phyloP scores from a whole-genome alignment of 2,888 invertebrate species.

The Enchytraeus crypticus region DNA sequence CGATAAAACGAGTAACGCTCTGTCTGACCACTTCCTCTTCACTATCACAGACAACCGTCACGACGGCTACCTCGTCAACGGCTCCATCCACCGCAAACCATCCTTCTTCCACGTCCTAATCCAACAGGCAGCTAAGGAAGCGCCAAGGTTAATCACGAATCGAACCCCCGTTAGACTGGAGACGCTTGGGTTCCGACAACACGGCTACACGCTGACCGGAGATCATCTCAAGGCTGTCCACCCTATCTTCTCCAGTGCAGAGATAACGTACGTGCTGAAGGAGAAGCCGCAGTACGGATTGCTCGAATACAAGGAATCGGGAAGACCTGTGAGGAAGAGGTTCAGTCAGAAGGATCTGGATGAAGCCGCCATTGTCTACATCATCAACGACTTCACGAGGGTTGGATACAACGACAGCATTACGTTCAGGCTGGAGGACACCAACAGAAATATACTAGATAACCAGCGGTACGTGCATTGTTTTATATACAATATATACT shows the following conservation, averaged over 20 bases:
- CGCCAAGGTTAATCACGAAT: conserved; percentile 37
- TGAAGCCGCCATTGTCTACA: conserved; percentile 37
- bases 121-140: conserved; percentile 35
- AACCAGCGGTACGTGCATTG: conserved; percentile 35
- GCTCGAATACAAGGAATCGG: conserved; percentile 40
- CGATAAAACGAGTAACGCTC: conserved; percentile 26
- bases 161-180: conserved; percentile 37
- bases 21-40: conserved; percentile 20
- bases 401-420: conserved; percentile 39
- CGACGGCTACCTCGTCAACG: conserved; percentile 40
- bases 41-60: conserved; percentile 35
- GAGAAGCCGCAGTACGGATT: conserved; percentile 39
- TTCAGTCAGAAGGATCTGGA: conserved; percentile 46
- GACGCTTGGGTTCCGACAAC: conserved; percentile 30
- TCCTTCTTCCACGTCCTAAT: conserved; percentile 41
- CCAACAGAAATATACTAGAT: conserved; percentile 34
- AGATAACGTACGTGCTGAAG: conserved; percentile 37
- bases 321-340: conserved; percentile 33
- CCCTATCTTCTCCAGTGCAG: conserved; percentile 33
- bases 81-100: conserved; percentile 35
- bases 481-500: no score
- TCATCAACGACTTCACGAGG: conserved; percentile 25
- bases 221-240: conserved; percentile 38
- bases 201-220: conserved; percentile 38
- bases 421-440: conserved; percentile 39